Evolutionary conservation across 1,140 invertebrate species (phyloP).

Genomic region (Gonatopus flavifemur): DNA sequence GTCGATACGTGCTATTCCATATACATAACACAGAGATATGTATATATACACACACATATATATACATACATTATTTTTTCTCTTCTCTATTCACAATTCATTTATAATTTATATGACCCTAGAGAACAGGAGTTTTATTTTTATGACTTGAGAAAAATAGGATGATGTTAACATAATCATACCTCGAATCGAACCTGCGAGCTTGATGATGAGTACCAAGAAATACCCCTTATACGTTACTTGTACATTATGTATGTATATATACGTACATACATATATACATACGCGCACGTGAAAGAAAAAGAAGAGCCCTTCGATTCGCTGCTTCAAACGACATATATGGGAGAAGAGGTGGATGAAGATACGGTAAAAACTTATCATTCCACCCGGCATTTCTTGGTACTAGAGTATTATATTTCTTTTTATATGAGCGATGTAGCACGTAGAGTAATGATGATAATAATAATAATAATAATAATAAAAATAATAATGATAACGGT

Average conservation of each 20-base stretch:
- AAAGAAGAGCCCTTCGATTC: constrained; percentile 26
- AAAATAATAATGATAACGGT: constrained; percentile 32
- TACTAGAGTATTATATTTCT: constrained; percentile 51
- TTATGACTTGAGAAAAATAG: constrained; percentile 7
- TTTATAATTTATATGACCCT: no score
- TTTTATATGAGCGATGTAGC: constrained; percentile 50
- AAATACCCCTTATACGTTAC: no score
- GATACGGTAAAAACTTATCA: constrained; percentile 29
- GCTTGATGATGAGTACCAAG: no score
- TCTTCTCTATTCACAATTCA: no score
- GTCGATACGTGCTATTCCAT: no score
- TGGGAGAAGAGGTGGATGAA: constrained; percentile 18
- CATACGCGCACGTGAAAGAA: constrained; percentile 13
- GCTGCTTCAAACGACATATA: background rate
- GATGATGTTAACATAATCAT: no score
- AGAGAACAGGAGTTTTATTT: no score
- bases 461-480: constrained; percentile 34
- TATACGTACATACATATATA: constrained; percentile 5
- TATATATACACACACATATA: no score
- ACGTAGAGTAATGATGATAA: constrained; percentile 43
- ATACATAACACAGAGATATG: no score
- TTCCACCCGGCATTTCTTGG: constrained; percentile 47
- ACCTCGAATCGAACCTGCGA: no score
- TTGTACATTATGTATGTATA: no score
- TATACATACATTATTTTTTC: no score